Evolutionary conservation across 2,888 invertebrate genomes (phyloP).

Genomic region (Drosophila fulvimacula): DNA sequence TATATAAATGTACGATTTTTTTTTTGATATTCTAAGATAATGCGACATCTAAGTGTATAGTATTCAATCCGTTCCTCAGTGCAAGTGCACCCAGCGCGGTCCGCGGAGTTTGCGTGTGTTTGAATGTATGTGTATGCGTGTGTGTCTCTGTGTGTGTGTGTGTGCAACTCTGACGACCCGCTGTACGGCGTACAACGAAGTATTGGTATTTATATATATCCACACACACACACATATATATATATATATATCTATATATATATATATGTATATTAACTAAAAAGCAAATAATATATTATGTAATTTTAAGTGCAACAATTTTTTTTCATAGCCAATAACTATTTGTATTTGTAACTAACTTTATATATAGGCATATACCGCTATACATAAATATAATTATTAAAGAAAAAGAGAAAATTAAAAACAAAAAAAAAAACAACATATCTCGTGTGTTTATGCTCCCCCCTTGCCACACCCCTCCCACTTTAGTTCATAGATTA

Average conservation of each 20-base stretch:
- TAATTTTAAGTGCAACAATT: constrained; percentile 63
- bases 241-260: neutral
- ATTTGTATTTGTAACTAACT: constrained; percentile 62
- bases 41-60: constrained; percentile 71
- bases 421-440: constrained; percentile 26
- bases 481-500: constrained; percentile 14
- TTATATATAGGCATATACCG: constrained; percentile 35
- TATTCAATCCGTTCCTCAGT: constrained; percentile 78
- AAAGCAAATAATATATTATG: constrained; percentile 54
- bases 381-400: constrained; percentile 20
- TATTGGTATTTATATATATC: constrained; percentile 54
- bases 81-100: constrained; percentile 48
- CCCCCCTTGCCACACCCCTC: neutral
- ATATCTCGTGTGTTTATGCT: constrained; percentile 45
- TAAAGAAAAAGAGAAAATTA: neutral
- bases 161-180: constrained; percentile 11
- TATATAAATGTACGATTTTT: constrained; percentile 36
- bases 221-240: neutral
- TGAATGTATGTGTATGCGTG: constrained; percentile 1
- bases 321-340: constrained; percentile 72
- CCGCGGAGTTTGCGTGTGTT: constrained; percentile 1
- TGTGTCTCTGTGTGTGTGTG: constrained; percentile 3
- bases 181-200: constrained; percentile 67
- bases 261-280: constrained; percentile 20
- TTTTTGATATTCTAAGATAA: constrained; percentile 39